These are phyloP conservation scores for Trypoxylus dichotomus DNA, from an alignment of 1,140 invertebrate species.

Conservation along the genomic window DNA sequence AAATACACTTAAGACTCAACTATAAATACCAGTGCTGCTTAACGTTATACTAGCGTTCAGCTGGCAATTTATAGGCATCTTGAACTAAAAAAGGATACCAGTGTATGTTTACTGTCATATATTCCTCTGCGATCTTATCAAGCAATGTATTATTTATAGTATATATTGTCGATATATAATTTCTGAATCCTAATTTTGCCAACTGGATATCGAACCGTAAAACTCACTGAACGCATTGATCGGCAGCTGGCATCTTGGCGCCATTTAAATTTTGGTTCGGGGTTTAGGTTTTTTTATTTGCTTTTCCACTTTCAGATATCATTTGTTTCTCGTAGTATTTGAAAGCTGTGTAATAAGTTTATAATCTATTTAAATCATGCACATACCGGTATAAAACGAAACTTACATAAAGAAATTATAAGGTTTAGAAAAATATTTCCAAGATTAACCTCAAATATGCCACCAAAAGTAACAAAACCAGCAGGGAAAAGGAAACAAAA, in stretches of 20 bases:
- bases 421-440: neutral
- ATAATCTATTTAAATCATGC: neutral
- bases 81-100: too few relatives aligned
- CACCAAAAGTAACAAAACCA: conserved; percentile 53
- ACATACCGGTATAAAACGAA: neutral
- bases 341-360: neutral
- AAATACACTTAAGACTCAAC: too few relatives aligned
- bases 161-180: too few relatives aligned
- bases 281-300: neutral
- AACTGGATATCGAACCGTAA: too few relatives aligned
- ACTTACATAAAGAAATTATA: neutral
- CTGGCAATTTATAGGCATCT: too few relatives aligned
- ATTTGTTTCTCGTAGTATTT: neutral
- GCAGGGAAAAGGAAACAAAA: conserved; percentile 52
- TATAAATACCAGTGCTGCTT: too few relatives aligned
- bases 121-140: too few relatives aligned
- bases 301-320: neutral
- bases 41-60: too few relatives aligned
- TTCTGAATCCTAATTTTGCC: too few relatives aligned
- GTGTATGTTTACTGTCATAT: too few relatives aligned
- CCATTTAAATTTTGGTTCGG: neutral
- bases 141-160: too few relatives aligned
- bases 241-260: neutral
- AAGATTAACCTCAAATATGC: conserved; percentile 28
- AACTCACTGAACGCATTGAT: too few relatives aligned